phyloP scores from a whole-genome alignment of 2,888 invertebrate genomes.

The Onchidella celtica region DNA sequence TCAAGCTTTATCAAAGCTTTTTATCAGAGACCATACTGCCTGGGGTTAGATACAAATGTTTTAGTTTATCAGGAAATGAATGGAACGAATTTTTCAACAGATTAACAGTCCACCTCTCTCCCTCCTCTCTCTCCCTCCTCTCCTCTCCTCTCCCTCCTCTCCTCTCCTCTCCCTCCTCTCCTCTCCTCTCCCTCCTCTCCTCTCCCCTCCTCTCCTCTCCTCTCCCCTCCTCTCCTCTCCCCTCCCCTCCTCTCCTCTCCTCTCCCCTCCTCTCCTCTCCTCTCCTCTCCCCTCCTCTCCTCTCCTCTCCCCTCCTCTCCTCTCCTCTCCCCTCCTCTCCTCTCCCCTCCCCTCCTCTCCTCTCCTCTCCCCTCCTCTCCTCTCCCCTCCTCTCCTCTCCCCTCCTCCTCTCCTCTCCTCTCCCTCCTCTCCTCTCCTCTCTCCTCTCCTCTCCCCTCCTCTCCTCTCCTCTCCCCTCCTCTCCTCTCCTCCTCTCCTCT shows the following conservation, averaged over 20 bases:
- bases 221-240: background rate
- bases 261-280: background rate
- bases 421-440: background rate
- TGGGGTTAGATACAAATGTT: too few species aligned
- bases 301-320: background rate
- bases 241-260: background rate
- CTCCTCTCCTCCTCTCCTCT: background rate
- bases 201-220: background rate
- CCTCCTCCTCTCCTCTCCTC: background rate
- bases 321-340: background rate
- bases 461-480: too few species aligned
- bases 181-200: background rate
- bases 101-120: too few species aligned
- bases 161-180: background rate
- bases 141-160: background rate
- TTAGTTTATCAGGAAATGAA: too few species aligned
- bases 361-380: background rate
- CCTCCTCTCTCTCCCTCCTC: too few species aligned
- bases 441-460: slow-evolving; percentile 1
- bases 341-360: background rate
- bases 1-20: too few species aligned
- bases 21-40: too few species aligned
- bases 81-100: too few species aligned
- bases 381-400: background rate
- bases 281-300: background rate